Base-by-base conservation (phyloP, 2,888 invertebrate genomes). In the Phalera bucephala region DNA sequence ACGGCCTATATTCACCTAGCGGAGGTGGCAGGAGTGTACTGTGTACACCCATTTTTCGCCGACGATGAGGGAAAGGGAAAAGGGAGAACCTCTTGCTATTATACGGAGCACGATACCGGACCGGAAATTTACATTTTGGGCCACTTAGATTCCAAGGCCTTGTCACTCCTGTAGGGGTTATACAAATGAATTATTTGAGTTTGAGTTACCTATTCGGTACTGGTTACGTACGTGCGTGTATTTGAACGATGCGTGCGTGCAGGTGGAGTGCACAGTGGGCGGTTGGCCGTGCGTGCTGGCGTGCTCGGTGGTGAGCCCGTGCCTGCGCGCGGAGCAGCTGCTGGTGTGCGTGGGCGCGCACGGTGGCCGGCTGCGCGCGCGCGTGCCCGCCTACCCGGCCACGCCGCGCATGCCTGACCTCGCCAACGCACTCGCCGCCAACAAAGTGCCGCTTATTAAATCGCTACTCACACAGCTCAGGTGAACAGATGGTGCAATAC, bases 271-370 rank as follows among this genome's bases (percentile, higher is more conserved):
- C 93, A 94, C 81, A n/a, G 86, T 90, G 44, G 78, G 87, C 49
- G 98, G 98, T 15, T 96, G 97, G 49, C 98, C 99, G 17, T 96
- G 97, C 40, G 96, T 98, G 61, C 91, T 99, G 44, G 96, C 97
- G 14, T 95, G 98, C 38, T 97, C 97, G 1, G 94, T 98, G 49
- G 90, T 98, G 33, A 93, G 94, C 56, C 98, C 98, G 13, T 98
- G 97, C 75, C 91, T 98, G 65, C 92, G 96, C 51, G 97, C 98
- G 0, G 98, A 99, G 78, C 95, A 97, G 76, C 91, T 99, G 49
- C 91, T 98, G 40, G 95, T 99, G 40, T 96, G 97, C 14, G 97
- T 99, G 32, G 97, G 98, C 76, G 97, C 97, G 19, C 97, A 98
- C 80, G 96, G 96, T 4, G 99, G 99, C 0, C 94, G 96, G 84